These are phyloP conservation scores for Papilio aristodemus DNA, from an alignment of 1,140 invertebrate genomes.

Conservation along the genomic window DNA sequence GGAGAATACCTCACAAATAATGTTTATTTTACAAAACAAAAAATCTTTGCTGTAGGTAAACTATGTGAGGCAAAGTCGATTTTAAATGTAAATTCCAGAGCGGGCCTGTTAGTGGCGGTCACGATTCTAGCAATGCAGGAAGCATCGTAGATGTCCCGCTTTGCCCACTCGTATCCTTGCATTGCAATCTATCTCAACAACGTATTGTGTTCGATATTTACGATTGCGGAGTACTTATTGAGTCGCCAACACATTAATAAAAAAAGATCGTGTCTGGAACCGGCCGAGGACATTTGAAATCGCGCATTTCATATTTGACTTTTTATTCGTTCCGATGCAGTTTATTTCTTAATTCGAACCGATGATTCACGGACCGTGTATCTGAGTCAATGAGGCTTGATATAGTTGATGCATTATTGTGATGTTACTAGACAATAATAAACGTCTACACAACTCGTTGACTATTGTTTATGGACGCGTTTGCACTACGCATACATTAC, in stretches of 20 bases:
- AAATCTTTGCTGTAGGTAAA: constrained; percentile 31
- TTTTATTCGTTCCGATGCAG: constrained; percentile 51
- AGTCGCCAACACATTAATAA: constrained; percentile 34
- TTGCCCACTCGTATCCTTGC: constrained; percentile 13
- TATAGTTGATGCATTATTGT: constrained; percentile 72
- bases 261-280: constrained; percentile 30
- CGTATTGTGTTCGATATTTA: constrained; percentile 32
- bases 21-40: constrained; percentile 34
- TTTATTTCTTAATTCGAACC: constrained; percentile 59
- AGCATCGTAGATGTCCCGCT: constrained; percentile 26
- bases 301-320: constrained; percentile 47
- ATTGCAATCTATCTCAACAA: constrained; percentile 29
- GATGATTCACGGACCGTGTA: constrained; percentile 65
- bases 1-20: constrained; percentile 39
- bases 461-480: constrained; percentile 68
- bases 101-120: constrained; percentile 26
- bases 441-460: constrained; percentile 70
- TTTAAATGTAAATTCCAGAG: constrained; percentile 28
- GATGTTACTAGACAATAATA: constrained; percentile 67
- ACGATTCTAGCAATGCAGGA: constrained; percentile 32
- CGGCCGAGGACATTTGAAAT: constrained; percentile 44
- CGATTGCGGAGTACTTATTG: constrained; percentile 28
- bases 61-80: constrained; percentile 8
- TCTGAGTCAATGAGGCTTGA: constrained; percentile 72
- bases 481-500: constrained; percentile 64